Conservation (phyloP, 64 coral and sea anemone genomes). For the Dendronephthya gigantea region DNA sequence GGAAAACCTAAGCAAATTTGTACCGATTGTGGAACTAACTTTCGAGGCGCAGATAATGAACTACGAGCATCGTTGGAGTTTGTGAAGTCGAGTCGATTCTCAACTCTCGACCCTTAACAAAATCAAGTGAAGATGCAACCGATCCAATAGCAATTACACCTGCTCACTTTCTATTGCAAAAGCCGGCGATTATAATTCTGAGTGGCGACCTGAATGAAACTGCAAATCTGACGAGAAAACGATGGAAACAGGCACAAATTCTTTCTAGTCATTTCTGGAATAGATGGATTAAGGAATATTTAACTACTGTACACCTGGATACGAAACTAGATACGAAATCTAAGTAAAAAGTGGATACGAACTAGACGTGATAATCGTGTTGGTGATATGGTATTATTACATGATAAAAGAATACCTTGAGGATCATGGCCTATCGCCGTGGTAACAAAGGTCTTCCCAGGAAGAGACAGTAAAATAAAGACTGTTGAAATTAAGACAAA, state of each 20-base stretch:
- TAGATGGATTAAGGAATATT: constrained; percentile 27
- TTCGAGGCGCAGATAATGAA: constrained; percentile 62
- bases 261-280: constrained; percentile 7
- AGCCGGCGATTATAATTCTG: neutral
- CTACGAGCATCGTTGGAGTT: constrained; percentile 31
- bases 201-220: neutral
- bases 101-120: neutral
- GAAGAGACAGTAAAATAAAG: neutral
- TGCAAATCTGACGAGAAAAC: neutral
- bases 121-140: neutral
- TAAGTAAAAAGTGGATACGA: neutral
- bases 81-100: neutral
- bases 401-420: too few species aligned
- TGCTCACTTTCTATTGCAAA: neutral
- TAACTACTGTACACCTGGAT: constrained; percentile 19
- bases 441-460: neutral
- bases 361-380: neutral
- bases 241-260: neutral
- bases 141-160: neutral
- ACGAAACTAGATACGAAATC: neutral
- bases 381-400: neutral
- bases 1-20: constrained; percentile 46
- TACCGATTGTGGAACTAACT: constrained; percentile 66
- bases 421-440: too few species aligned
- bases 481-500: neutral